Conservation (phyloP, 2,797 vertebrate species). For the Coracias cyanogaster region DNA sequence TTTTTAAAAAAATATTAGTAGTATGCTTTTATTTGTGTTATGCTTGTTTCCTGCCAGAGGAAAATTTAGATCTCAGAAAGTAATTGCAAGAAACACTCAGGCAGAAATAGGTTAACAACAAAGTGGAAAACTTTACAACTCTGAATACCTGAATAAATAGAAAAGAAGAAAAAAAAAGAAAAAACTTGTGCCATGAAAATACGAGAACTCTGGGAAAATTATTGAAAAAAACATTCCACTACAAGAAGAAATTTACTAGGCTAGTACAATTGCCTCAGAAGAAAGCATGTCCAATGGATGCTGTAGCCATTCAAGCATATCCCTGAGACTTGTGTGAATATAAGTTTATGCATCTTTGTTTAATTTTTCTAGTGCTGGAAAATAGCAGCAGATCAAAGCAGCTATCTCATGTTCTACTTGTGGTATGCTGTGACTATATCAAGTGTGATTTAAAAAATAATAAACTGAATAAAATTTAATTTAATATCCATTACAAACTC, state of each 20-base stretch:
- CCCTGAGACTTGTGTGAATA: neutral
- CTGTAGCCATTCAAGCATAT: neutral
- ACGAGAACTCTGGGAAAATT: neutral
- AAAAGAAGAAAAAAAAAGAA: neutral
- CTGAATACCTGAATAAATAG: neutral
- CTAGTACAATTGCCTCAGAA: neutral
- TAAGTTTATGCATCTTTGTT: neutral
- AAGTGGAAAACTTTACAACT: neutral
- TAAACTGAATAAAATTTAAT: neutral
- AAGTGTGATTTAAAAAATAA: neutral
- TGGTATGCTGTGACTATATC: neutral
- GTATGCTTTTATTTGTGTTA: neutral
- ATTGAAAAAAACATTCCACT: neutral
- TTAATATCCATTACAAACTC: neutral
- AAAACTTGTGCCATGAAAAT: neutral
- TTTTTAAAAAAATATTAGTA: neutral
- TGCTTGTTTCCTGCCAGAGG: neutral
- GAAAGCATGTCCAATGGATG: neutral
- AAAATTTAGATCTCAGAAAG: conserved; percentile 18
- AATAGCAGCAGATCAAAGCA: neutral
- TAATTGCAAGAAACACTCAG: conserved; percentile 5
- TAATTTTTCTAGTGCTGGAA: neutral
- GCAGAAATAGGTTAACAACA: conserved; percentile 6
- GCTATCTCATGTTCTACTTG: neutral
- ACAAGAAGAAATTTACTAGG: neutral